A percentile compares a stretch with the other conserved stretches of the same genome.
Conservation (phyloP, 2,113 vertebrate genomes). For the Murina feae region DNA sequence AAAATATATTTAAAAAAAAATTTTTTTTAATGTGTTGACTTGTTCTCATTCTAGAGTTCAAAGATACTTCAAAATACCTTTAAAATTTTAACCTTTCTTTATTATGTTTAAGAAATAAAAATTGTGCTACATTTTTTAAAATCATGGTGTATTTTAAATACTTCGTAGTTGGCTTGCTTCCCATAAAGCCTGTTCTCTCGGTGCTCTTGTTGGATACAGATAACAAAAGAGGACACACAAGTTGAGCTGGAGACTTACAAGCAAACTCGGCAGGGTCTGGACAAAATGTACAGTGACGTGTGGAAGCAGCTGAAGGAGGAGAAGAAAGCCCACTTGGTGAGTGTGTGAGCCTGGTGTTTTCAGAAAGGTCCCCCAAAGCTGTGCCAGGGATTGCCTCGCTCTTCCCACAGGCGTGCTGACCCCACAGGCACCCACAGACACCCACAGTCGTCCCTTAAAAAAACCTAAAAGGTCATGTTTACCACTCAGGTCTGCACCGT, state of each 20-base stretch:
- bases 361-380: neutral
- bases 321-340: conserved; percentile 91
- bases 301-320: conserved; percentile 97
- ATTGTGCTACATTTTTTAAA: neutral
- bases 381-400: neutral
- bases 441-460: neutral
- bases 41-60: neutral
- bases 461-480: neutral
- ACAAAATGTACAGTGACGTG: conserved; percentile 97
- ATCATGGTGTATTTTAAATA: neutral
- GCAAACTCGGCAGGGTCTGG: conserved; percentile 94
- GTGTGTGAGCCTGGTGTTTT: neutral
- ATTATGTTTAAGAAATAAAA: neutral
- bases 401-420: neutral
- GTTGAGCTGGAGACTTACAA: conserved; percentile 97
- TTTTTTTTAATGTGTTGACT: neutral
- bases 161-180: neutral
- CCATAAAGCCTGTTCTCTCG: neutral
- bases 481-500: neutral
- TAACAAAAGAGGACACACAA: conserved; percentile 93
- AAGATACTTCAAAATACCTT: neutral
- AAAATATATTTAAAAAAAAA: neutral
- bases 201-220: conserved; percentile 78
- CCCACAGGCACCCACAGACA: neutral
- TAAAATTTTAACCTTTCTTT: neutral